Evolutionary conservation across 2,113 vertebrate species (phyloP).

Genomic region (Nothobranchius furzeri): DNA sequence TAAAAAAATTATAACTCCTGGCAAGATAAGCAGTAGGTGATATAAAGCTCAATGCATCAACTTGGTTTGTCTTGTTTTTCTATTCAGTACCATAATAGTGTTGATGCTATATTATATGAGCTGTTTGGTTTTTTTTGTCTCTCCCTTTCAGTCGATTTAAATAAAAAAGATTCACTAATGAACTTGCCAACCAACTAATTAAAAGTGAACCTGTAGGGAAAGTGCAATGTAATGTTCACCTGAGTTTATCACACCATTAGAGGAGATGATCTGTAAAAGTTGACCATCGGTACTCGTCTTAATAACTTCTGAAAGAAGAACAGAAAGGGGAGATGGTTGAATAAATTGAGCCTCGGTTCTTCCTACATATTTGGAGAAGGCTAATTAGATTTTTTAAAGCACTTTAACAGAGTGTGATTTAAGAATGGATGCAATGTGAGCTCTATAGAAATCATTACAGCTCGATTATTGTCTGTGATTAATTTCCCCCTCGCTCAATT

Average conservation of each 20-base stretch:
- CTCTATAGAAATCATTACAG: constrained; percentile 50
- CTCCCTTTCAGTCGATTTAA: too few species aligned
- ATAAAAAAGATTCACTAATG: too few species aligned
- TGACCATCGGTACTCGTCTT: not conserved
- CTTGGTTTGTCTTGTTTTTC: too few species aligned
- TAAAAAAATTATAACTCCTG: too few species aligned
- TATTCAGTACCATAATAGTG: too few species aligned
- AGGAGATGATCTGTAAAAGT: not conserved
- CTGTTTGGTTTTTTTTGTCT: too few species aligned
- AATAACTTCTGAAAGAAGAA: not conserved
- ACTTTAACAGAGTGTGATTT: constrained; percentile 8
- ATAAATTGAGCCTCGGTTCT: not conserved
- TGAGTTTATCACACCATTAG: not conserved
- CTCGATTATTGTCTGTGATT: constrained; percentile 54
- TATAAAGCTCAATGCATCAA: too few species aligned
- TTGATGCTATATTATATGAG: too few species aligned
- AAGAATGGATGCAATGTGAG: constrained; percentile 6
- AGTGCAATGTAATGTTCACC: not conserved
- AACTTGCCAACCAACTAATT: not conserved
- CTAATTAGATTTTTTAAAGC: constrained; percentile 24
- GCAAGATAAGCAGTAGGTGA: too few species aligned
- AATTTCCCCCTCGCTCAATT: constrained; percentile 40
- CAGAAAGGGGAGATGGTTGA: not conserved
- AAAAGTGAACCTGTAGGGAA: not conserved
- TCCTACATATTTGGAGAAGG: not conserved